Evolutionary conservation across 2,888 invertebrate genomes (phyloP), one percentile per base, ranked within the genome.

Genomic region (Apotomis capreana): DNA sequence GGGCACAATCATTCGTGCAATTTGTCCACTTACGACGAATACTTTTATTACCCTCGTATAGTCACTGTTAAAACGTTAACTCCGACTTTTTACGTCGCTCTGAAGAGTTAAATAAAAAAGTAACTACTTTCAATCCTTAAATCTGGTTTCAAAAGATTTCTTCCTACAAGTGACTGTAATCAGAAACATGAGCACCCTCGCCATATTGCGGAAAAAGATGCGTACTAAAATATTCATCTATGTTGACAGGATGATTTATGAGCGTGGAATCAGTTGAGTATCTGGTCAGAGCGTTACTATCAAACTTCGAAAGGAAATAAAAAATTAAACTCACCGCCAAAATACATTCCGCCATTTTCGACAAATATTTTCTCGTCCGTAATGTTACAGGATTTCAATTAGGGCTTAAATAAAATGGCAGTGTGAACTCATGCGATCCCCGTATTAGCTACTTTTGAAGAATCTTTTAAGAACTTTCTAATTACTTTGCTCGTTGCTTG

Each of bases 401-500:
- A 67, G 51, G 55, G 55, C 64, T 57, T 51, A 68, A 69, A 58
- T 51, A 57, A 71, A 70, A 63, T 51, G 58, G 40, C 69, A 51
- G 69, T 55, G 52, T 67, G 49, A 55, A 46, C 68, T 72, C 62
- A 68, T 72, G 72, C 72, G 54, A 72, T 72, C 51, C 63, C 72
- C 62, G 52, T 68, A 63, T 72, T 59, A 72, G 68, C 63, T 36
- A 63, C 54, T 62, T 72, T 68, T 59, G 63, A 63, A 63, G 62
- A 60, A 52, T 58, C 68, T 62, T 72, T 68, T 63, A 37, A 68
- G 54, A 72, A 72, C 68, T 72, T 68, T 68, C 51, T 72, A 72
- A 72, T 72, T 72, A 68, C 68, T 59, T 62, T 51, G 58, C 68
- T 68, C 72, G 68, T 61, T 68, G 68, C 72, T 63, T 63, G 68